phyloP scores from a whole-genome alignment of 2,113 vertebrate genomes.

The Athene noctua region DNA sequence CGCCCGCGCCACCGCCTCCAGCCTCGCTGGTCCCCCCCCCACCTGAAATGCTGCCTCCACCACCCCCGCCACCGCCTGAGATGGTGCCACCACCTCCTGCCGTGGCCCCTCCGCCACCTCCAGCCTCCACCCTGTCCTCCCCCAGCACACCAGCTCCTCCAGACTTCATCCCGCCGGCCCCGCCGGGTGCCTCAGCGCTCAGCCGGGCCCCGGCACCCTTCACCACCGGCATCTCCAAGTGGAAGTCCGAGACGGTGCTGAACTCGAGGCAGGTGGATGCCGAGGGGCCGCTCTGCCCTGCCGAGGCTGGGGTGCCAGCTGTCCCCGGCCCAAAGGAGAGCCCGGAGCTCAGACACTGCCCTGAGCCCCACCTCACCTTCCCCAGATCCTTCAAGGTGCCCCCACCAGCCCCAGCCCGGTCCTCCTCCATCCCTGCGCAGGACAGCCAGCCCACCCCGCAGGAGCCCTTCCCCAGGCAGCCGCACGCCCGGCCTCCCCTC shows the following conservation, averaged over 20 bases:
- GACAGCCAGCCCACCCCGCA: neutral
- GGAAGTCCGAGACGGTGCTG: conserved; percentile 70
- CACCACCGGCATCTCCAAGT: conserved; percentile 61
- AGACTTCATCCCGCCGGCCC: conserved; percentile 61
- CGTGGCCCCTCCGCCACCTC: conserved; percentile 1
- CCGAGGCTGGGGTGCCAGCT: neutral
- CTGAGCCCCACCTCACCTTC: conserved; percentile 70
- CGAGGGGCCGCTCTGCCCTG: conserved; percentile 21
- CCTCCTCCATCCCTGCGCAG: conserved; percentile 72
- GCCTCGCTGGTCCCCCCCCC: neutral
- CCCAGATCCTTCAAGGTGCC: conserved; percentile 76
- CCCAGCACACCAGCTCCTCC: conserved; percentile 66
- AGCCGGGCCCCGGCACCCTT: neutral
- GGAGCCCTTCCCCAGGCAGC: conserved; percentile 20
- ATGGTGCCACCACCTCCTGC: conserved; percentile 68
- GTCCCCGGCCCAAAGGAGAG: conserved; percentile 49
- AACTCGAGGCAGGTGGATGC: conserved; percentile 57
- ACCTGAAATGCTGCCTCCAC: neutral
- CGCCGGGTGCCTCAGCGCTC: neutral
- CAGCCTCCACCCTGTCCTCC: conserved; percentile 48
- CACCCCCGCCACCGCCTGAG: neutral
- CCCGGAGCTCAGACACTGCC: conserved; percentile 17
- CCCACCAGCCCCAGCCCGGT: conserved; percentile 72
- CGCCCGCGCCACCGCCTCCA: conserved; percentile 51
- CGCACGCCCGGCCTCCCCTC: conserved; percentile 39